These are phyloP conservation scores for Homarus americanus DNA, from an alignment of 1,140 invertebrate genomes.

Conservation along the genomic window DNA sequence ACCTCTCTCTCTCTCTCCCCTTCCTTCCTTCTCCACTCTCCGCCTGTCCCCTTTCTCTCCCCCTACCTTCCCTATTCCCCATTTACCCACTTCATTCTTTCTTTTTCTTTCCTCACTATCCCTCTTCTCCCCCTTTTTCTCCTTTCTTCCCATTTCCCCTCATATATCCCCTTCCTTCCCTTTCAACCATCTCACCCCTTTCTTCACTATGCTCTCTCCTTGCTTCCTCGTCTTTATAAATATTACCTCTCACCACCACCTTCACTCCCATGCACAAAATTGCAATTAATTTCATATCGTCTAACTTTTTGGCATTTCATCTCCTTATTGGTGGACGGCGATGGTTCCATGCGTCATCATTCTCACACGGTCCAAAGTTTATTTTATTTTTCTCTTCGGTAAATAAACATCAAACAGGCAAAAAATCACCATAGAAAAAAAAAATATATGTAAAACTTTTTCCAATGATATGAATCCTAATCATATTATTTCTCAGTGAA, in stretches of 20 bases:
- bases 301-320: neutral
- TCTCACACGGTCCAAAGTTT: too few species aligned
- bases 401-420: too few species aligned
- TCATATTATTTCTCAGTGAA: too few species aligned
- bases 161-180: neutral
- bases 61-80: neutral
- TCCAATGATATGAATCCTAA: too few species aligned
- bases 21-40: too few species aligned
- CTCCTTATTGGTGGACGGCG: too few species aligned
- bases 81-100: neutral
- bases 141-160: neutral
- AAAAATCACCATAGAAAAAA: too few species aligned
- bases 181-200: neutral
- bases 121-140: neutral
- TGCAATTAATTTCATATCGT: conserved; percentile 1
- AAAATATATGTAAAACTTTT: too few species aligned
- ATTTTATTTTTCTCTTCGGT: too few species aligned
- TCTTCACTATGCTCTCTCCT: neutral
- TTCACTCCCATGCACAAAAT: conserved; percentile 17
- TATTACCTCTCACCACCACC: neutral
- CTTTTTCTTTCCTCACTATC: neutral
- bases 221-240: neutral
- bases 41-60: neutral
- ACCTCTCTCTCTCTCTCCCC: too few species aligned
- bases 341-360: too few species aligned